Base-by-base conservation (phyloP, 2,113 vertebrate genomes). In the Callocephalon fimbriatum region DNA sequence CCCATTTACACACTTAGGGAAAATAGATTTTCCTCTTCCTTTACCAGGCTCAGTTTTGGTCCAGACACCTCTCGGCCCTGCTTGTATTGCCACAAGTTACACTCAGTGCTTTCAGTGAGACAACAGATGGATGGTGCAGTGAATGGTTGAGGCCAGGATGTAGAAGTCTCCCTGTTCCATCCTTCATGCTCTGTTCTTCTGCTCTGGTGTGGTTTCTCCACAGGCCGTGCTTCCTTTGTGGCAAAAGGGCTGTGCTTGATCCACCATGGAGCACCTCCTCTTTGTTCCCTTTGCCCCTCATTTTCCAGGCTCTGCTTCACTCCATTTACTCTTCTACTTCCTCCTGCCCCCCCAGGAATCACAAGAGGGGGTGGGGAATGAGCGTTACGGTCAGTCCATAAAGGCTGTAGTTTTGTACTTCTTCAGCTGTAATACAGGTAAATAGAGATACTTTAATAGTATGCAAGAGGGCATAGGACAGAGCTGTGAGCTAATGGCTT, bases 41-140 rank as follows among this genome's bases (percentile, higher is more conserved):
- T 58, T 76, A 29, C 6, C 19, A 67, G 42, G 6, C 10, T 56
- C 14, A 38, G 7, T 29, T 77, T 72, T 47, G 47, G 12, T 6
- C 18, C n/a, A 62, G 40, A 50, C 13, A 61, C 10, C 1, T 56
- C 25, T 72, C 11, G 47, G 51, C 18, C 9, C n/a, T 62, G 21
- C 38, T 29, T 80, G 10, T 37, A 32, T 7, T 72, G 25, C 25
- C 4, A 1, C 35, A 54, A 56, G 58, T 42, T 51, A 31, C 3
- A 1, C 26, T 71, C 35, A 16, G 18, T 42, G 29, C 37, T 81
- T 58, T 76, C 58, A 56, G 29, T 31, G 45, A 67, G 9, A 10
- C 9, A 54, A 37, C 4, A 48, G 47, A 16, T 2, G 3, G 47
- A 16, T 2, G 3, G 14, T 23, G 20, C 3, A 2, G 12, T 2